Evolutionary conservation across 2,888 invertebrate genomes (phyloP).

Genomic region (Tanypteryx hageni): DNA sequence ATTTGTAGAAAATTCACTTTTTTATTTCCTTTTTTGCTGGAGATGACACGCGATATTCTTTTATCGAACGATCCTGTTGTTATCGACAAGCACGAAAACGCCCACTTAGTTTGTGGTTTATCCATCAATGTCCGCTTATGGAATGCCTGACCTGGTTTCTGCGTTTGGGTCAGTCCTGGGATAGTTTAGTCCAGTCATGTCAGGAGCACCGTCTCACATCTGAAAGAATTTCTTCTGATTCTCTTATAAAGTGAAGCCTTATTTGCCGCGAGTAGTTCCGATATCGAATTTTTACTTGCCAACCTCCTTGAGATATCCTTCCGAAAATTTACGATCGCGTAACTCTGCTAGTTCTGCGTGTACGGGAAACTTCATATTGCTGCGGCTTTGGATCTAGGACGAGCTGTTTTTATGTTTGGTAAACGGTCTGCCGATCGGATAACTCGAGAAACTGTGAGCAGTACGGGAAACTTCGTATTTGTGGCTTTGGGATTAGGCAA

Average conservation of each 20-base stretch:
- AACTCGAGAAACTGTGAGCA: no score
- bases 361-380: neutral
- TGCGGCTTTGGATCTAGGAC: no score
- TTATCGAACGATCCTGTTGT: neutral
- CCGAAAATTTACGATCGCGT: neutral
- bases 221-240: neutral
- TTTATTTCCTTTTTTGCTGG: neutral
- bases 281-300: neutral
- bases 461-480: no score
- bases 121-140: neutral
- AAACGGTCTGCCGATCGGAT: no score
- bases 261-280: neutral
- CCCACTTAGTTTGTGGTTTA: neutral
- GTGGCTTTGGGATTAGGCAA: no score
- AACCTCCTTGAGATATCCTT: neutral
- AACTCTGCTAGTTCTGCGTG: neutral
- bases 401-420: no score
- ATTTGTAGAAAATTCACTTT: neutral
- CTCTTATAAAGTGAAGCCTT: neutral
- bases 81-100: neutral
- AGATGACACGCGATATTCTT: neutral
- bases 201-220: neutral
- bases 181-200: neutral
- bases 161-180: neutral
- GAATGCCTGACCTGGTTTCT: conserved; percentile 8